Base-by-base conservation (phyloP, 2,113 vertebrate species). In the Datnioides undecimradiatus region DNA sequence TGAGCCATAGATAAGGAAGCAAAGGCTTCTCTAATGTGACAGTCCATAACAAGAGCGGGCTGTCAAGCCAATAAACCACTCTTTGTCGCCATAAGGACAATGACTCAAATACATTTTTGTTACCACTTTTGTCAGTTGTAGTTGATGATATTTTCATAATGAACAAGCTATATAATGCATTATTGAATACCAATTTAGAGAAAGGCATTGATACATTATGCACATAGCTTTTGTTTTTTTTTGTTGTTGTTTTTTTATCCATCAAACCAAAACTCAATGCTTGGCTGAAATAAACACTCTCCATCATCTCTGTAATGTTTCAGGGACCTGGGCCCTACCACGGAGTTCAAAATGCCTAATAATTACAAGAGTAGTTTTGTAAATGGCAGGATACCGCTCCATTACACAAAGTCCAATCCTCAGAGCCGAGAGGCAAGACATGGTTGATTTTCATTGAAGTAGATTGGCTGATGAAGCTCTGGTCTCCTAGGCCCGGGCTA, bases 1-100 rank as follows among this genome's bases (percentile, higher is more conserved):
- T 27, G n/a, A 83, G 86, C 83, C 71, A 52, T n/a, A 82, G 89
- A 91, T 91, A 90, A 90, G 73, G 69, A 79, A 25, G 74, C 52
- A 69, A 83, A 73, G 75, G 72, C 72, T 80, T 49, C 75, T 85
- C 79, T 86, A 87, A 90, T 86, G 89, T 83, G 87, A 76, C 83
- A 46, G 82, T 81, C 79, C 27, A 69, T 76, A 80, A 90, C 73
- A 85, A 89, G 74, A 81, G 78, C 6, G 31, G 27, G 29, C 82
- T 66, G 85, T 86, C 82, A 43, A 74, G 64, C 68, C 71, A 76
- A 83, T 86, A 87, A 85, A 69, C 58, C 33, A 16, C 51, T 65
- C 85, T 79, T 85, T 83, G 79, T 84, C 80, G 55, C 34, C 38
- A 19, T 51, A 48, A 76, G 70, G 78, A 89, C 73, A 78, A 76